Base-by-base conservation (phyloP, 2,888 invertebrate genomes). In the Tinea pellionella region DNA sequence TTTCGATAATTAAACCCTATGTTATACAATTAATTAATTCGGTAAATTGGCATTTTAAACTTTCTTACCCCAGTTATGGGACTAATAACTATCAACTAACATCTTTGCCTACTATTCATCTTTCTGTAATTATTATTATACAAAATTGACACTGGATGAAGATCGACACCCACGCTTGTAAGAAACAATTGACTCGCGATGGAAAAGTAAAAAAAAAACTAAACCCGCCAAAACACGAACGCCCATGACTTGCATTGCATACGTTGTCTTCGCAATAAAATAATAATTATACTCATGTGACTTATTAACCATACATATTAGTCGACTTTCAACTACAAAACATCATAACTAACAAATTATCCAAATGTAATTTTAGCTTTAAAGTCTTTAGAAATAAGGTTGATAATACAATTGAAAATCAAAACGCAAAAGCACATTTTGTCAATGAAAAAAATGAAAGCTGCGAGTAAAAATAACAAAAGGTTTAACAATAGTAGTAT, bases 251-350 rank as follows among this genome's bases (percentile, higher is more conserved):
- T 74, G 82, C 79, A 77, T 80, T 74, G 82, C 79, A 77, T 80
- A 78, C 80, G 75, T 69, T 78, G 75, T 68, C 75, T 72, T 68
- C 67, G 74, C 82, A 81, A 83, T 84, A 84, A 85, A 84, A 84
- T 83, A 83, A 85, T 85, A 84, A 86, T 86, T 85, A 83, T 82
- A 84, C 82, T 79, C 83, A 80, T 82, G 80, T 80, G 82, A 85
- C 81, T 81, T 85, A 85, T 85, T 84, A 84, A 77, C 77, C 73
- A 67, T 76, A 77, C 77, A 75, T 71, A 75, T 75, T 75, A 59
- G 59, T 19, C 24, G 3, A 47, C 2, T n/a, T 24, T 9, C 2
- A 41, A 42, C 6, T 18, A 72, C 72, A 72, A 69, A 74, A 71
- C 72, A 73, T 73, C 73, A 67, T 69, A 73, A 77, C 30, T 9